Evolutionary conservation across 2,888 invertebrate genomes (phyloP).

Genomic region (Meghimatium bilineatum): DNA sequence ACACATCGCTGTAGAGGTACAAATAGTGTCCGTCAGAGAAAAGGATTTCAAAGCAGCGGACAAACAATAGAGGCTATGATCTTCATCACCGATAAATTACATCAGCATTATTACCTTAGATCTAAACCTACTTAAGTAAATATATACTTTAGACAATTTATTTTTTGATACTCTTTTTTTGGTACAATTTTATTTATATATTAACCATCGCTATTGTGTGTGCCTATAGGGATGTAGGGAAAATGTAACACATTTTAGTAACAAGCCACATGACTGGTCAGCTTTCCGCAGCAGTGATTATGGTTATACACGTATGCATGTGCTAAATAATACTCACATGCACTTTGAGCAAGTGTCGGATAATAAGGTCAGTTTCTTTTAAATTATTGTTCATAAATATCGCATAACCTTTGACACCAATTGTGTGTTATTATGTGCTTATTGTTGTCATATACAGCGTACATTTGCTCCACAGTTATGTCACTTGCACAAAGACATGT

Average conservation of each 20-base stretch:
- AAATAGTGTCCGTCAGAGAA: no score
- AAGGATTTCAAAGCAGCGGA: no score
- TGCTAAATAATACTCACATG: slow-evolving; percentile 38
- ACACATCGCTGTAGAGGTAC: no score
- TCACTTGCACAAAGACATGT: no score
- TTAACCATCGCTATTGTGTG: background rate
- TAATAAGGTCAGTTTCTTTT: slow-evolving; percentile 5
- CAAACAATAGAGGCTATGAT: no score
- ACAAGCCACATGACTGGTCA: slow-evolving; percentile 33
- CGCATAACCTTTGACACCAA: background rate
- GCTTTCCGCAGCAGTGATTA: slow-evolving; percentile 41
- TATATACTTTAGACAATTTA: background rate
- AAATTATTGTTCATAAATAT: background rate
- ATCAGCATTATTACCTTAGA: no score
- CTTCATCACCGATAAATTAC: no score
- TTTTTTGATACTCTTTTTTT: background rate
- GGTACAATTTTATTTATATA: no score
- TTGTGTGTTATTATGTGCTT: background rate
- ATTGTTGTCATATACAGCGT: no score
- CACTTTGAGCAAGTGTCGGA: slow-evolving; percentile 40
- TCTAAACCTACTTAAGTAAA: background rate
- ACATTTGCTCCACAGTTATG: no score
- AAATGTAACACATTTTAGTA: slow-evolving; percentile 28
- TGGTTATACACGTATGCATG: slow-evolving; percentile 36
- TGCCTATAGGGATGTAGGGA: slow-evolving; percentile 40